Base-by-base conservation (phyloP, 2,797 vertebrate genomes). In the Xiphorhynchus erythropygius region DNA sequence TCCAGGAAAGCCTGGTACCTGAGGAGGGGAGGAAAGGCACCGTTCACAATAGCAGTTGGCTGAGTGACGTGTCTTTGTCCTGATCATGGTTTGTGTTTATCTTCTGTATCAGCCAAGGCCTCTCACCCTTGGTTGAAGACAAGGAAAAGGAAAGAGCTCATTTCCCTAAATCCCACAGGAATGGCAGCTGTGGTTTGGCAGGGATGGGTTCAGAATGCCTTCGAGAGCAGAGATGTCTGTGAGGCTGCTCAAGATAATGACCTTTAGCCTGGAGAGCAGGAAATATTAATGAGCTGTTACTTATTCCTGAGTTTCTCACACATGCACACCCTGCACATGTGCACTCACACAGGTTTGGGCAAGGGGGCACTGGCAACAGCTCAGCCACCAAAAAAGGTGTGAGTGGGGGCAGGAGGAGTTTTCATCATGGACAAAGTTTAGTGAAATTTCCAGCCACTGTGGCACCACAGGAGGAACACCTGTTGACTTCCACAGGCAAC, bases 101-200 rank as follows among this genome's bases (percentile, higher is more conserved):
- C 84, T 96, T 91, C 94, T 83, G 23, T 53, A 27, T 11, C 64
- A 93, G 47, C 50, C 89, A 75, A 93, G 71, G 74, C 77, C 70
- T 94, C 77, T 78, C 24, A 3, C 23, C 22, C 55, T 68, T 46
- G 59, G 75, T 67, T 57, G 84, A 93, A 92, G 39, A 62, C 41
- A 69, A 62, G 69, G 62, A 74, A 80, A 73, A 87, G 83, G 91
- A 73, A 89, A 84, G 75, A 19, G 76, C 71, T 89, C 0, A 1
- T 86, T 94, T 93, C 77, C 81, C 83, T 57, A 27, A 62, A 12
- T 60, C 64, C 64, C 49, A 33, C 67, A 83, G 89, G 90, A 96
- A 55, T 21, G 64, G 71, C 65, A 69, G 63, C 80, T 78, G 76
- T 30, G 81, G 70, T 62, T 89, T 94, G 94, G 92, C 89, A 86